Percentiles rank a stretch among this genome's conserved stretches.
These are phyloP conservation scores for Conopomorpha cramerella DNA, from an alignment of 1,140 invertebrate species.

Conservation along the genomic window DNA sequence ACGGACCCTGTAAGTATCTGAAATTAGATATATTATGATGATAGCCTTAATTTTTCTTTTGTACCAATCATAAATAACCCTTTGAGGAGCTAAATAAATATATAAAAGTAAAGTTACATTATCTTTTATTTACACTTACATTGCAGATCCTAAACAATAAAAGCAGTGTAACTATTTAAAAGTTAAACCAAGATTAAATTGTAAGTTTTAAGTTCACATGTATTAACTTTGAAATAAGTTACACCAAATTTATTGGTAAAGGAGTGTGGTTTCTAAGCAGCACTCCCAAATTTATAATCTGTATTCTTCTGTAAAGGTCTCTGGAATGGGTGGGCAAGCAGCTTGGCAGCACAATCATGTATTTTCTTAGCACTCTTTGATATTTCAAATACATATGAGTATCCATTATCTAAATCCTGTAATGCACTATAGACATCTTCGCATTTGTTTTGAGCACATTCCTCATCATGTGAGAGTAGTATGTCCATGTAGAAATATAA, in stretches of 20 bases:
- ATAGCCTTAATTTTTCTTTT: conserved; percentile 27
- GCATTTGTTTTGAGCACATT: conserved; percentile 61
- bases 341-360: conserved; percentile 70
- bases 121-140: no score
- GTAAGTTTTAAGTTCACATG: no score
- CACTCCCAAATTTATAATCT: conserved; percentile 57
- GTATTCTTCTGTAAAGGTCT: conserved; percentile 68
- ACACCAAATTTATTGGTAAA: conserved; percentile 12
- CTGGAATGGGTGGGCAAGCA: conserved; percentile 75
- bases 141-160: no score
- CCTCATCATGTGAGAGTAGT: conserved; percentile 72
- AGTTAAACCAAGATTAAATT: no score
- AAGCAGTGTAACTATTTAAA: no score
- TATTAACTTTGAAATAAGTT: conserved; percentile 6
- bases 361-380: conserved; percentile 70
- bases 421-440: conserved; percentile 71
- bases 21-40: conserved; percentile 19
- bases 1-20: conserved; percentile 18
- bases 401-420: conserved; percentile 69
- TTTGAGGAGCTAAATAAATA: conserved; percentile 31
- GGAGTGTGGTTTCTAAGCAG: no score
- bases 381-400: conserved; percentile 74
- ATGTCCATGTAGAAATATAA: conserved; percentile 72
- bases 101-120: conserved; percentile 9
- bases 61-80: conserved; percentile 26